These are phyloP conservation scores for Pelmatolapia mariae DNA, from an alignment of 2,113 vertebrate species.

Conservation along the genomic window DNA sequence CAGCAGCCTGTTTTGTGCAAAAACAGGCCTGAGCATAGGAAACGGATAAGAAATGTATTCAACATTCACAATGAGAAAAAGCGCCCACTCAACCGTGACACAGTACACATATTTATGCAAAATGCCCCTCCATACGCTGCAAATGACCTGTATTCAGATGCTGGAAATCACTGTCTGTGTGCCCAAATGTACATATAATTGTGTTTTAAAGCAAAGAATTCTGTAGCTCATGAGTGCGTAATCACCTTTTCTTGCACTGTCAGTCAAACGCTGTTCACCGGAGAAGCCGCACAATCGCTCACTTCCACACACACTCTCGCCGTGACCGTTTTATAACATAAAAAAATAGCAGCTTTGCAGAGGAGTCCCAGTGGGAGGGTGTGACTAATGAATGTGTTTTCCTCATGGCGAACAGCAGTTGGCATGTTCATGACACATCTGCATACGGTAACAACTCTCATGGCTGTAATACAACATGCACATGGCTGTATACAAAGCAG, in stretches of 20 bases:
- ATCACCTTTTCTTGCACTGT: neutral
- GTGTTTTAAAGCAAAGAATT: neutral
- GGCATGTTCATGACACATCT: neutral
- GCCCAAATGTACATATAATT: neutral
- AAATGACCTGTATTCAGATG: neutral
- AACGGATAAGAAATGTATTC: neutral
- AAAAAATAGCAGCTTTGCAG: neutral
- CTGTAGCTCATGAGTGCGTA: neutral
- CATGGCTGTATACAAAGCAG: neutral
- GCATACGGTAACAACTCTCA: neutral
- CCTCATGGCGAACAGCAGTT: neutral
- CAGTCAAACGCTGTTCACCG: conserved; percentile 7
- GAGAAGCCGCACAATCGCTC: neutral
- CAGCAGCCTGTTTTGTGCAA: neutral
- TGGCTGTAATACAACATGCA: neutral
- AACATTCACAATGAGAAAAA: neutral
- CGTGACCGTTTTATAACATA: neutral
- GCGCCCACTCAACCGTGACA: neutral
- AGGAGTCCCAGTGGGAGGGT: neutral
- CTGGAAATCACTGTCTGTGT: neutral
- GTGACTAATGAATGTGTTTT: neutral
- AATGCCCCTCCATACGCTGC: neutral
- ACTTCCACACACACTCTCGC: neutral
- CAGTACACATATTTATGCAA: conserved; percentile 4
- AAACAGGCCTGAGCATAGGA: conserved; percentile 1